Base-by-base conservation (phyloP, 2,888 invertebrate species). In the Deilephila porcellus region DNA sequence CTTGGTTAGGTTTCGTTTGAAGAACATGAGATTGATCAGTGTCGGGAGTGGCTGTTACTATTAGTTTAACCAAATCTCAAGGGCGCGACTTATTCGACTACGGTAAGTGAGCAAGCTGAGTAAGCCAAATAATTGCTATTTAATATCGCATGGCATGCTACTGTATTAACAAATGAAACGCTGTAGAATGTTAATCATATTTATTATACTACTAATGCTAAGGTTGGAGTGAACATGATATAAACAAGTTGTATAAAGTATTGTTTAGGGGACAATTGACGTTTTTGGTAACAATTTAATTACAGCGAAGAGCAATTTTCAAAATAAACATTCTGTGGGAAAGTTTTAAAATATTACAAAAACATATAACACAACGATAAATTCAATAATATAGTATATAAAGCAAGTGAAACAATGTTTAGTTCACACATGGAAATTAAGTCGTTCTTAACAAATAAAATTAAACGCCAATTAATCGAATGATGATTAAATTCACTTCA, bases 151-250 rank as follows among this genome's bases (percentile, higher is more conserved):
- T 14, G 45, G 20, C 67, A 45, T 37, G 37, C 34, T 19, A n/a
- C n/a, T 14, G 34, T 70, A 60, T 56, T 75, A 25, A 14, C 52
- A 81, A 86, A 83, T 83, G 77, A 85, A 84, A 85, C 76, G 76
- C 71, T 71, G 75, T 73, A 75, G 84, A 85, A 86, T 90, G 89
- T 92, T 92, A 92, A 90, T 90, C 86, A 88, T 90, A 88, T 93
- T 93, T 93, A 93, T 89, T 92, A 90, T 83, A 91, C 87, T 86
- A 88, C 88, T 91, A 91, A 91, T 88, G 83, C 90, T 92, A 73
- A 91, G 86, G 86, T 90, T 91, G 89, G 86, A 90, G 88, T 88
- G 89, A 91, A 91, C 90, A 90, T 90, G 90, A 88, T 86, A 84
- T 84, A 82, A 84, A 86, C 82, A 83, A 84, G 83, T 67, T 37